A percentile compares a stretch with the other conserved stretches of the same genome.
phyloP scores from a whole-genome alignment of 2,113 vertebrate species.

The Danio rerio region DNA sequence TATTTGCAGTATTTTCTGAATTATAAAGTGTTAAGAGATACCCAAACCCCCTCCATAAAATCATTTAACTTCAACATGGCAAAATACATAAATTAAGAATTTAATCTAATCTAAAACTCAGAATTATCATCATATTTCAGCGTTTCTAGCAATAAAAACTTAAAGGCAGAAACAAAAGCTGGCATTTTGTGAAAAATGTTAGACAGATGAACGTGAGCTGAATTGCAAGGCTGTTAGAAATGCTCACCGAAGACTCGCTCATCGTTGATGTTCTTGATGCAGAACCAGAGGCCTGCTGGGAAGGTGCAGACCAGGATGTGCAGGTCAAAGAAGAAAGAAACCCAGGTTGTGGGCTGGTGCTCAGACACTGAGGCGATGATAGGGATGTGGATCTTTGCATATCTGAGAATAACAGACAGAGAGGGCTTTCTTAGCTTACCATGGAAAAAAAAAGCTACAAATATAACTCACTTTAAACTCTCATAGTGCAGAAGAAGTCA shows the following conservation, averaged over 20 bases:
- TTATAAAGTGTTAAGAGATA: too few species aligned
- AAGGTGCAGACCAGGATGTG: slow-evolving; percentile 99
- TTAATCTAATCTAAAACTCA: too few species aligned
- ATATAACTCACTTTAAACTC: not conserved
- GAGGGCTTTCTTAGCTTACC: not conserved
- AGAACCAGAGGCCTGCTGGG: slow-evolving; percentile 95
- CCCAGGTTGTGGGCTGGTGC: slow-evolving; percentile 95
- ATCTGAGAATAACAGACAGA: slow-evolving; percentile 75
- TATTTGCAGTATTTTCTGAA: too few species aligned
- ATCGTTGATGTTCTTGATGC: slow-evolving; percentile 92
- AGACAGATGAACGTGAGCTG: not conserved
- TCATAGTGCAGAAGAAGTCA: not conserved
- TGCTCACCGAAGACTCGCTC: slow-evolving; percentile 93
- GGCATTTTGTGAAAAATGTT: not conserved
- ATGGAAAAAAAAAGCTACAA: not conserved
- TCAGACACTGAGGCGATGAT: slow-evolving; percentile 99
- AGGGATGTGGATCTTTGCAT: slow-evolving; percentile 99
- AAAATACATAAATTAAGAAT: too few species aligned
- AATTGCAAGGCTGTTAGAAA: not conserved
- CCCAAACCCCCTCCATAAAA: too few species aligned
- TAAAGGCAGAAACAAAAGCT: too few species aligned
- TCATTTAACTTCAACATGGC: too few species aligned
- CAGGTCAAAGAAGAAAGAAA: slow-evolving; percentile 93
- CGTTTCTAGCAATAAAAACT: too few species aligned
- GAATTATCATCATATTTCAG: too few species aligned